These are phyloP conservation scores for Coccyzus lansbergi DNA, from an alignment of 2,797 vertebrate species.

Conservation along the genomic window DNA sequence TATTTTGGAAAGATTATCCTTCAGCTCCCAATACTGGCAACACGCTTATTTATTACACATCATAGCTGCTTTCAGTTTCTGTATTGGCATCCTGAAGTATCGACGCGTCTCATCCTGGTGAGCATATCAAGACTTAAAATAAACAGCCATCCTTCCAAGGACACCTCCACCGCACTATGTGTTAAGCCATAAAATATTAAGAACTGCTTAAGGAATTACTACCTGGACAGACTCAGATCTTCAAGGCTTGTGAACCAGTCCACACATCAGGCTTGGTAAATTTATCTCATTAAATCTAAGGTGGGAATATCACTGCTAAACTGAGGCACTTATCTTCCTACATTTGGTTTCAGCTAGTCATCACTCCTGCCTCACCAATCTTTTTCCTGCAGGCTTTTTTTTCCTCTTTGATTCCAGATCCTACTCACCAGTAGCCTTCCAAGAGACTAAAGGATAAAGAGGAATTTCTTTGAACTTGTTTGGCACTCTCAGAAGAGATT, in stretches of 20 bases:
- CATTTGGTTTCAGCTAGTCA: not conserved
- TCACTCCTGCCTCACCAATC: not conserved
- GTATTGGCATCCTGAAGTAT: not conserved
- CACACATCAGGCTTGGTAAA: not conserved
- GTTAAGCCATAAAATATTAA: not conserved
- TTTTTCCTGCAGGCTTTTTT: not conserved
- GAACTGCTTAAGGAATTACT: not conserved
- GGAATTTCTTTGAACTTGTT: not conserved
- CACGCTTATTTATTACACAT: not conserved
- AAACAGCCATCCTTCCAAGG: not conserved
- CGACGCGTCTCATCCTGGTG: not conserved
- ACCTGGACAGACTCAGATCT: not conserved
- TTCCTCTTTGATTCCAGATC: not conserved
- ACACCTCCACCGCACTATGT: accelerated
- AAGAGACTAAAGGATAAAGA: not conserved
- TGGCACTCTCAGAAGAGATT: not conserved
- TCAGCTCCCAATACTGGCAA: not conserved
- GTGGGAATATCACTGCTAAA: not conserved
- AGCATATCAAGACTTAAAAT: not conserved
- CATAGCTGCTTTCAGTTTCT: not conserved
- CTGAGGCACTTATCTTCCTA: not conserved
- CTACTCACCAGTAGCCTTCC: not conserved
- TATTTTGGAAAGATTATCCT: not conserved
- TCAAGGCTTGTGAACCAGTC: not conserved
- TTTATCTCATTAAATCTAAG: not conserved